A percentile compares a stretch with the other conserved stretches of the same genome.
Conservation (phyloP, 37 sponge, comb jelly and placozoan genomes). For the Cladorhizidae sp. region DNA sequence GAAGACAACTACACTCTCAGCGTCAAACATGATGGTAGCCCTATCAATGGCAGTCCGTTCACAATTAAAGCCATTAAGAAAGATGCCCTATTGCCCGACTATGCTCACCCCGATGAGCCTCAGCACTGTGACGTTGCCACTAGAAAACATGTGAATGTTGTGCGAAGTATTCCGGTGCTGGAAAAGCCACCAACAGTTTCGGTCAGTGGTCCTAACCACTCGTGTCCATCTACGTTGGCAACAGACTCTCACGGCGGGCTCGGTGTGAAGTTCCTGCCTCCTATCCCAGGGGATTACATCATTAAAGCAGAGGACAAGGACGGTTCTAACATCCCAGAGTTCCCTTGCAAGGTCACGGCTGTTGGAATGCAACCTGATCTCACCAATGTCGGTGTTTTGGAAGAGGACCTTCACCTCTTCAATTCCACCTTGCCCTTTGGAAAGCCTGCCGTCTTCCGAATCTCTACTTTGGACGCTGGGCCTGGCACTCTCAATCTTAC, state of each 20-base stretch:
- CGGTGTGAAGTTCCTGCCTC: conserved; percentile 31
- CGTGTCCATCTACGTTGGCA: not conserved
- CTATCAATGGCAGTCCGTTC: conserved; percentile 65
- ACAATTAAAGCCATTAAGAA: conserved; percentile 58
- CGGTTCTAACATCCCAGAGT: conserved; percentile 19
- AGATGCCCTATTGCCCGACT: conserved; percentile 18
- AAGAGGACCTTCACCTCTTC: conserved; percentile 58
- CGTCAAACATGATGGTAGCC: conserved; percentile 18
- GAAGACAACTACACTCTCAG: conserved; percentile 54
- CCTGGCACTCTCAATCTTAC: conserved; percentile 76
- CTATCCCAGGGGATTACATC: conserved; percentile 31
- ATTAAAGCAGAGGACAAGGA: conserved; percentile 1
- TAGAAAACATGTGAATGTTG: conserved; percentile 22
- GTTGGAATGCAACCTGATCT: conserved; percentile 31
- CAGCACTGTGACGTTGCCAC: conserved; percentile 21
- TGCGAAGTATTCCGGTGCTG: not conserved
- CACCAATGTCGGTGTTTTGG: conserved; percentile 55
- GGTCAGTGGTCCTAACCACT: conserved; percentile 30
- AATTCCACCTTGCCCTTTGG: conserved; percentile 32
- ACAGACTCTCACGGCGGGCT: not conserved
- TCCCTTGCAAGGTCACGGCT: conserved; percentile 49
- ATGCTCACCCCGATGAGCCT: not conserved
- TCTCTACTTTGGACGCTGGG: conserved; percentile 74
- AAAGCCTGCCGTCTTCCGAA: conserved; percentile 44
- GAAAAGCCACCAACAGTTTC: not conserved